These are phyloP conservation scores for Eupeodes corollae DNA, from an alignment of 1,140 invertebrate species.

Conservation along the genomic window DNA sequence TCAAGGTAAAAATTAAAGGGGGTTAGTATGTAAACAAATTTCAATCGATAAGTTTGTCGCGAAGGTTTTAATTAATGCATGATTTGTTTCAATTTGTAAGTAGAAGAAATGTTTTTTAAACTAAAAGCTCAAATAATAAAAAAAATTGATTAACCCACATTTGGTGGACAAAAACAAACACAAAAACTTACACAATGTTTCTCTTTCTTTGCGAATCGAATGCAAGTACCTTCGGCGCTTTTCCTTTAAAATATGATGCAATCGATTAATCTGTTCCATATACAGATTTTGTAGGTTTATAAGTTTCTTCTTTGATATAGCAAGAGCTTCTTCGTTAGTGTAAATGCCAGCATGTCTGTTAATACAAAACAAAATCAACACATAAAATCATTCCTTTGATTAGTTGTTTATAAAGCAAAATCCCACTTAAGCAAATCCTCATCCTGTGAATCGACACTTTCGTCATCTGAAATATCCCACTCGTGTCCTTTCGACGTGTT, in stretches of 20 bases:
- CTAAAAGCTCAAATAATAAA: too few relatives aligned
- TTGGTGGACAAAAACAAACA: too few relatives aligned
- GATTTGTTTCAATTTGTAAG: too few relatives aligned
- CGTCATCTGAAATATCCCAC: constrained; percentile 59
- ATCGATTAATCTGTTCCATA: constrained; percentile 65
- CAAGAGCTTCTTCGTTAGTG: constrained; percentile 74
- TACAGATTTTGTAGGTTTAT: constrained; percentile 70
- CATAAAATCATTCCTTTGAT: too few relatives aligned
- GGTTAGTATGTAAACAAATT: too few relatives aligned
- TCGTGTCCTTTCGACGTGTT: constrained; percentile 54
- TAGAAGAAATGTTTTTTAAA: too few relatives aligned
- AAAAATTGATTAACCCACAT: too few relatives aligned
- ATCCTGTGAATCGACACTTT: constrained; percentile 64
- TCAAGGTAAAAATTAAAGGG: too few relatives aligned
- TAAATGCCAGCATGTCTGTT: constrained; percentile 74
- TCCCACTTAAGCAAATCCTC: constrained; percentile 66
- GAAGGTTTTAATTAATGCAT: too few relatives aligned
- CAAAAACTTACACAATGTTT: constrained; percentile 58
- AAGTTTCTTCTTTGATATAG: constrained; percentile 64
- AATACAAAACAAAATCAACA: background rate
- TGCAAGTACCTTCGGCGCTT: constrained; percentile 63
- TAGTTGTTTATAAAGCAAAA: too few relatives aligned
- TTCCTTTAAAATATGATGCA: constrained; percentile 60
- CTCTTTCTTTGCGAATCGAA: constrained; percentile 61
- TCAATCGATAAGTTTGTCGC: too few relatives aligned